phyloP scores from a whole-genome alignment of 2,888 invertebrate genomes.

The Mylabris sibirica region DNA sequence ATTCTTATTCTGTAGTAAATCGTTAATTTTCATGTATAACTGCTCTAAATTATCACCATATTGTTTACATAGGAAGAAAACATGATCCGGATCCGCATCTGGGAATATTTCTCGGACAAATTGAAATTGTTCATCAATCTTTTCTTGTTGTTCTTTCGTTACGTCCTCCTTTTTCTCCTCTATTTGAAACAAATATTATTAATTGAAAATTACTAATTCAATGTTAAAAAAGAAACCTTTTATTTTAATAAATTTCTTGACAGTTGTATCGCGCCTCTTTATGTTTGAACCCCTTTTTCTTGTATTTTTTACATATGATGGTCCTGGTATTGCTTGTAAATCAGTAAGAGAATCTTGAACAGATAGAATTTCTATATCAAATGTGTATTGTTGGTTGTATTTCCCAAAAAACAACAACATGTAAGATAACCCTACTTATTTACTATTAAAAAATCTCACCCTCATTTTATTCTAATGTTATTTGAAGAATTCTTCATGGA shows the following conservation, averaged over 20 bases:
- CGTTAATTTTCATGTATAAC: constrained; percentile 44
- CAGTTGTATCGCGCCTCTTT: too few relatives aligned
- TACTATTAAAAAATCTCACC: too few relatives aligned
- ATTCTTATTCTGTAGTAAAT: constrained; percentile 41
- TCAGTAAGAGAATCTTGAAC: too few relatives aligned
- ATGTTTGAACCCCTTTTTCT: not conserved
- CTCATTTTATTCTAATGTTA: too few relatives aligned
- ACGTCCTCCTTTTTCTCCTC: not conserved
- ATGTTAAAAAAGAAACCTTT: too few relatives aligned
- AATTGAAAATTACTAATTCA: too few relatives aligned
- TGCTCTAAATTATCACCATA: constrained; percentile 39
- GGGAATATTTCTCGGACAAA: constrained; percentile 48
- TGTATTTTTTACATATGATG: not conserved
- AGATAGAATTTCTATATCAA: too few relatives aligned
- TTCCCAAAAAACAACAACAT: not conserved
- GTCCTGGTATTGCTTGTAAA: too few relatives aligned
- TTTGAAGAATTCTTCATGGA: too few relatives aligned
- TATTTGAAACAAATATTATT: too few relatives aligned
- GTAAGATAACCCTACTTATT: not conserved
- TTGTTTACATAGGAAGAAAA: constrained; percentile 41
- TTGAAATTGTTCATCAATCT: constrained; percentile 41
- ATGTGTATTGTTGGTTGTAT: not conserved
- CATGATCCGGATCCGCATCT: constrained; percentile 52
- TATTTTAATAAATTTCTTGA: too few relatives aligned
- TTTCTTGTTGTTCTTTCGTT: not conserved